Evolutionary conservation across 2,888 invertebrate genomes (phyloP).

Genomic region (Ornithoptera alexandrae): DNA sequence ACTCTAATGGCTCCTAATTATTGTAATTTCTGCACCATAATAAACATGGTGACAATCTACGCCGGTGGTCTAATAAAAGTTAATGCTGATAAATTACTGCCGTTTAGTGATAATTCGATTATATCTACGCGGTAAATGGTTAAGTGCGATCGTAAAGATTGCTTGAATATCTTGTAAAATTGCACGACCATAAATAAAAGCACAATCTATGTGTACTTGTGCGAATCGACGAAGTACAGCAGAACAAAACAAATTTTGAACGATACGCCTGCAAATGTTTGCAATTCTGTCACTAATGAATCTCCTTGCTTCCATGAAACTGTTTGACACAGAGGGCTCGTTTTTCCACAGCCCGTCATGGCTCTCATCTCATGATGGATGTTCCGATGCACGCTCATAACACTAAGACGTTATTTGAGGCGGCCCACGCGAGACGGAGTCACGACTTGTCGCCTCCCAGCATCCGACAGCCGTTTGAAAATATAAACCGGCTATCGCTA

Average conservation of each 20-base stretch:
- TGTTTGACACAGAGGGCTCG: conserved; percentile 33
- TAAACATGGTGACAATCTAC: conserved; percentile 57
- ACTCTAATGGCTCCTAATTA: background rate
- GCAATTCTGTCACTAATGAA: conserved; percentile 35
- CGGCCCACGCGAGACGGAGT: conserved; percentile 49
- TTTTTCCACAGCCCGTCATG: conserved; percentile 47
- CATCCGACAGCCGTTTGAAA: conserved; percentile 61
- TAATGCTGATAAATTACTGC: conserved; percentile 3
- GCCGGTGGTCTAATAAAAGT: conserved; percentile 48
- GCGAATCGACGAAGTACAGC: background rate
- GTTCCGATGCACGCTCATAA: conserved; percentile 44
- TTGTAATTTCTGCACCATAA: conserved; percentile 2
- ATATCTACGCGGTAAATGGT: background rate
- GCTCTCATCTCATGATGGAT: conserved; percentile 55
- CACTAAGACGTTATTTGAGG: conserved; percentile 41
- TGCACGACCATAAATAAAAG: background rate
- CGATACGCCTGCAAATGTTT: conserved; percentile 28
- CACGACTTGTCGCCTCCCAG: conserved; percentile 65
- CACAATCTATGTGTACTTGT: background rate
- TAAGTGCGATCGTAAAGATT: background rate
- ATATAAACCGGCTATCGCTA: conserved; percentile 40
- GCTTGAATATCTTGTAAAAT: background rate
- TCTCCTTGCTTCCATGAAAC: conserved; percentile 37
- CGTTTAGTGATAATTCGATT: conserved; percentile 3
- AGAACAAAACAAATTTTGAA: background rate